A percentile compares a stretch with the other conserved stretches of the same genome.
Evolutionary conservation across 1,140 invertebrate species (phyloP).

Genomic region (Brachionus paranguensis): DNA sequence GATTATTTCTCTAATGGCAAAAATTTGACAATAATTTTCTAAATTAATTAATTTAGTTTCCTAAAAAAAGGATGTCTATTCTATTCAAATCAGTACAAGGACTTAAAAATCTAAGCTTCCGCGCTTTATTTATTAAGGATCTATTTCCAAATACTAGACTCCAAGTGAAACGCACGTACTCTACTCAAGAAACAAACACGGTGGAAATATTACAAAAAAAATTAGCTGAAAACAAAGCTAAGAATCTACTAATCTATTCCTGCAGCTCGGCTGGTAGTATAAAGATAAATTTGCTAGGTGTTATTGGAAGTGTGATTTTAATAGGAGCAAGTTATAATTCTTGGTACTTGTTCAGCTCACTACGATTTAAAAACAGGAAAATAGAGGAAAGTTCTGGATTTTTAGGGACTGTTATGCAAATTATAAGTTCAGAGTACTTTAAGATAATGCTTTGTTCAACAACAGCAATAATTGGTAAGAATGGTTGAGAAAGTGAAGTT

Average conservation of each 20-base stretch:
- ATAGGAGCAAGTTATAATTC: conserved; percentile 28
- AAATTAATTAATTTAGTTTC: not conserved
- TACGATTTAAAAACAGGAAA: conserved; percentile 4
- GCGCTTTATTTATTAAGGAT: not conserved
- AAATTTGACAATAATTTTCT: not conserved
- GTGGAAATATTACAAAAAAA: not conserved
- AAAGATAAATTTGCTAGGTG: not conserved
- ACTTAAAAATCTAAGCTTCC: not conserved
- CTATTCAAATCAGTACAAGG: not conserved
- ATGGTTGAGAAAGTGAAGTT: not conserved
- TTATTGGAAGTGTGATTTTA: conserved; percentile 3
- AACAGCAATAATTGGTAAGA: conserved; percentile 4
- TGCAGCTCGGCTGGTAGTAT: not conserved
- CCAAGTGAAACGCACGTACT: not conserved
- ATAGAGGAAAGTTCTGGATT: not conserved
- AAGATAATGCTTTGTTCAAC: not conserved
- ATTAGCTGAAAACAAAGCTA: not conserved
- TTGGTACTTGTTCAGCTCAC: conserved; percentile 18
- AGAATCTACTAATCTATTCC: conserved; percentile 1
- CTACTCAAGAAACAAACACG: not conserved
- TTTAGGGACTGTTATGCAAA: not conserved
- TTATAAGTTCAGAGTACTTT: conserved; percentile 25
- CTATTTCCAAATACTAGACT: not conserved
- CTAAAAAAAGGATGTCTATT: not conserved
- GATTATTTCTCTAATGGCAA: not conserved